A percentile compares a stretch with the other conserved stretches of the same genome.
Conservation (phyloP, 1,140 invertebrate genomes). For the Physella acuta region DNA sequence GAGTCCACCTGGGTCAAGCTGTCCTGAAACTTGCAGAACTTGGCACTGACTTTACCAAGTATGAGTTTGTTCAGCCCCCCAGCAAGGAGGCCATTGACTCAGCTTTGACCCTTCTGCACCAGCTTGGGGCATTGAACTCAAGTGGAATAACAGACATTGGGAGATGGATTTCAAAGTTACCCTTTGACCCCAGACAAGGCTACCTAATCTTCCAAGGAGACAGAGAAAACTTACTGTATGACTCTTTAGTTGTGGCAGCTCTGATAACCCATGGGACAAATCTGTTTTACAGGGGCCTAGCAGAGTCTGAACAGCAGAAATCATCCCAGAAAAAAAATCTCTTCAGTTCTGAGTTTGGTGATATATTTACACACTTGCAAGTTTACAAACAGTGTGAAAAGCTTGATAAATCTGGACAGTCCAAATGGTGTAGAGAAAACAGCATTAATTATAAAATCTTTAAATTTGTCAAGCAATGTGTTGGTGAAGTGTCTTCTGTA, state of each 20-base stretch:
- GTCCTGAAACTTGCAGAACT: conserved; percentile 47
- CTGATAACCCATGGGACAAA: conserved; percentile 32
- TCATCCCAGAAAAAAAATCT: conserved; percentile 72
- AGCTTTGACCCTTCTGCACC: conserved; percentile 36
- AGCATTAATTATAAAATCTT: conserved; percentile 48
- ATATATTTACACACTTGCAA: conserved; percentile 88
- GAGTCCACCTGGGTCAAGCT: conserved; percentile 46
- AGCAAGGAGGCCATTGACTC: conserved; percentile 34
- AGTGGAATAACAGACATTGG: conserved; percentile 50
- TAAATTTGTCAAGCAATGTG: conserved; percentile 36
- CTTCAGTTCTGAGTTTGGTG: conserved; percentile 75
- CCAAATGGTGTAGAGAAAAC: conserved; percentile 46
- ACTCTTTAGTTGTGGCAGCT: conserved; percentile 49
- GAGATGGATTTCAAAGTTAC: conserved; percentile 49
- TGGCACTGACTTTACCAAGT: conserved; percentile 40
- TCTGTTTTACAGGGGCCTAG: conserved; percentile 42
- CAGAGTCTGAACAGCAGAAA: conserved; percentile 68
- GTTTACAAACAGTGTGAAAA: conserved; percentile 69
- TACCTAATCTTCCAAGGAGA: conserved; percentile 37
- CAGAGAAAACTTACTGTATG: conserved; percentile 65
- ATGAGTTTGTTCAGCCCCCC: conserved; percentile 52
- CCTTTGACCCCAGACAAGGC: conserved; percentile 45
- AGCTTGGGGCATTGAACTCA: conserved; percentile 41
- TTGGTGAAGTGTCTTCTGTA: conserved; percentile 36
- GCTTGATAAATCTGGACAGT: conserved; percentile 28